Percentiles rank a stretch among this genome's conserved stretches.
phyloP scores from a whole-genome alignment of 2,888 invertebrate genomes.

The Argynnis bischoffii region DNA sequence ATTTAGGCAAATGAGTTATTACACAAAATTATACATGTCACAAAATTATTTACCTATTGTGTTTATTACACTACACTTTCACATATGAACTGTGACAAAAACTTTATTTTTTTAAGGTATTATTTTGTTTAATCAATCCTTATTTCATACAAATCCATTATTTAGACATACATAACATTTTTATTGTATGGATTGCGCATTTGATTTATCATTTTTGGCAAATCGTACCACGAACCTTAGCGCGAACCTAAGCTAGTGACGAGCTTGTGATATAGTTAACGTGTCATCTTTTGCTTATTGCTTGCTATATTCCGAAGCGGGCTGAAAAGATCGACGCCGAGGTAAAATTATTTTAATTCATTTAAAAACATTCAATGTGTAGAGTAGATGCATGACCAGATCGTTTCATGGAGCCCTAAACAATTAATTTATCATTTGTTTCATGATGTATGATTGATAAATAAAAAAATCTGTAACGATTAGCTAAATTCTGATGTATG shows the following conservation, averaged over 20 bases:
- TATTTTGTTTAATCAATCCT: constrained; percentile 8
- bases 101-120: constrained; percentile 3
- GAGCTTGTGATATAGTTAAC: constrained; percentile 56
- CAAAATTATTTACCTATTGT: too few species aligned
- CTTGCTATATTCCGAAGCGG: constrained; percentile 73
- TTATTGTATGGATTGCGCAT: constrained; percentile 22
- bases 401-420: constrained; percentile 6
- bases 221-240: constrained; percentile 20
- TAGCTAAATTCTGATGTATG: neutral
- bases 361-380: constrained; percentile 26
- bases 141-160: constrained; percentile 21
- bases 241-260: constrained; percentile 32
- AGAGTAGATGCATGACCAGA: constrained; percentile 30
- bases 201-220: constrained; percentile 17
- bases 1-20: too few species aligned
- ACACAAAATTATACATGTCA: too few species aligned
- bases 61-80: too few species aligned
- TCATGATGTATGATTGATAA: constrained; percentile 5
- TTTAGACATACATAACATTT: constrained; percentile 14
- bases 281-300: constrained; percentile 70
- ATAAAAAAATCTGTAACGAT: too few species aligned
- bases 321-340: constrained; percentile 76
- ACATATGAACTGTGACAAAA: neutral
- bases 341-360: constrained; percentile 58
- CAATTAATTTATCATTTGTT: neutral